Evolutionary conservation across 1,140 invertebrate species (phyloP).

Genomic region (Lepidotrigona ventralis): DNA sequence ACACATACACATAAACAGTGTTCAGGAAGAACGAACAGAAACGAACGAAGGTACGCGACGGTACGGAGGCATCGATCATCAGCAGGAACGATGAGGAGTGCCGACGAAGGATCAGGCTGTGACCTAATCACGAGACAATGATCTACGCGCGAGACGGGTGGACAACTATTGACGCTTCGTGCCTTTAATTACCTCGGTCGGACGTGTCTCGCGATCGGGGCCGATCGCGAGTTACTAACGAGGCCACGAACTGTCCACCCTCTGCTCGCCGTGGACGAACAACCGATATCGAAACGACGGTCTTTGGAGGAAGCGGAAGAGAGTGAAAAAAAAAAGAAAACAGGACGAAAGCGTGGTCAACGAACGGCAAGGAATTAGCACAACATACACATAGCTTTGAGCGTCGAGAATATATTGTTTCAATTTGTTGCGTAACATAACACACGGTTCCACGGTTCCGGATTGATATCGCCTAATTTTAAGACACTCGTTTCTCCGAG

Average conservation of each 20-base stretch:
- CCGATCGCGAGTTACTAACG: conserved; percentile 18
- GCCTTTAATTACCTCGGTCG: conserved; percentile 23
- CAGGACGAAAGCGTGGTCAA: conserved; percentile 63
- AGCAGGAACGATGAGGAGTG: conserved; percentile 48
- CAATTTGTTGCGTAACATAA: conserved; percentile 58
- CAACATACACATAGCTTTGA: conserved; percentile 34
- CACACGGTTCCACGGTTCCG: conserved; percentile 28
- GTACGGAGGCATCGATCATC: conserved; percentile 47
- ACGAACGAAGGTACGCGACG: conserved; percentile 18
- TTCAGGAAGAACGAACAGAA: background rate
- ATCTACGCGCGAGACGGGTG: conserved; percentile 38
- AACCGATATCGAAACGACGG: conserved; percentile 47
- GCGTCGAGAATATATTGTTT: conserved; percentile 53
- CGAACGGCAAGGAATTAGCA: conserved; percentile 59
- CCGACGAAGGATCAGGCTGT: conserved; percentile 65
- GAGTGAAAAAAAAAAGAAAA: background rate
- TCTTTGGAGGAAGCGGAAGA: conserved; percentile 48
- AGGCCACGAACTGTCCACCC: conserved; percentile 48
- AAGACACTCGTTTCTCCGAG: conserved; percentile 33
- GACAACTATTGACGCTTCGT: conserved; percentile 38
- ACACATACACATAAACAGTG: conserved; percentile 23
- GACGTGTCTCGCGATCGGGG: conserved; percentile 37
- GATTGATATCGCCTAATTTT: conserved; percentile 63
- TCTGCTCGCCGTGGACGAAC: conserved; percentile 39
- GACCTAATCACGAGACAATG: conserved; percentile 59